Percentiles rank a stretch among this genome's conserved stretches.
phyloP scores from a whole-genome alignment of 2,797 vertebrate species.

The Phalloptychus januarius region DNA sequence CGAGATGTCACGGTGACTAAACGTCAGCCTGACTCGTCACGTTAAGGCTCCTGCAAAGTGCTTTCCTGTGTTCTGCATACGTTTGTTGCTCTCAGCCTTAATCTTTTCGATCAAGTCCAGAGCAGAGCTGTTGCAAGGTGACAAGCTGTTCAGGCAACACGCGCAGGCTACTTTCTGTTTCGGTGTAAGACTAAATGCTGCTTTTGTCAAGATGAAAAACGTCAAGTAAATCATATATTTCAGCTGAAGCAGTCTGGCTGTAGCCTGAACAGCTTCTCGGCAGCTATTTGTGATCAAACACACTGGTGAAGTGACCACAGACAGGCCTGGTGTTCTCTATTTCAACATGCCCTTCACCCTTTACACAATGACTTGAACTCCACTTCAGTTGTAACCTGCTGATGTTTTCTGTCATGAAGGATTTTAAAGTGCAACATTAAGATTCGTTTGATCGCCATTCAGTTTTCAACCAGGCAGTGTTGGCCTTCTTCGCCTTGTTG shows the following conservation, averaged over 20 bases:
- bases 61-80: conserved; percentile 43
- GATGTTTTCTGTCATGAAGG: conserved; percentile 16
- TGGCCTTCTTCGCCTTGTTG: conserved; percentile 38
- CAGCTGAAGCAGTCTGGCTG: not conserved
- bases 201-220: not conserved
- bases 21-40: conserved; percentile 52
- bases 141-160: conserved; percentile 21
- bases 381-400: conserved; percentile 30
- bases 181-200: conserved; percentile 24
- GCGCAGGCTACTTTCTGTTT: conserved; percentile 5
- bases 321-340: conserved; percentile 23
- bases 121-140: conserved; percentile 24
- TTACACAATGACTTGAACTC: conserved; percentile 29
- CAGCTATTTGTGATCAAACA: conserved; percentile 16
- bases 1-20: conserved; percentile 44
- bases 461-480: conserved; percentile 48
- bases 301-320: conserved; percentile 24
- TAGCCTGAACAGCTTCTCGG: conserved; percentile 30
- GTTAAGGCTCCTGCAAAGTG: conserved; percentile 61
- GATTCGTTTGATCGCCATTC: conserved; percentile 26
- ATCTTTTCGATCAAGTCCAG: conserved; percentile 44
- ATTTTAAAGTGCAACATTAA: conserved; percentile 29
- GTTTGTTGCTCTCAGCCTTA: conserved; percentile 62
- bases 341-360: conserved; percentile 26
- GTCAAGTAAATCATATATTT: conserved; percentile 8